Conservation (phyloP, 1,140 invertebrate genomes). For the Penaeus chinensis region DNA sequence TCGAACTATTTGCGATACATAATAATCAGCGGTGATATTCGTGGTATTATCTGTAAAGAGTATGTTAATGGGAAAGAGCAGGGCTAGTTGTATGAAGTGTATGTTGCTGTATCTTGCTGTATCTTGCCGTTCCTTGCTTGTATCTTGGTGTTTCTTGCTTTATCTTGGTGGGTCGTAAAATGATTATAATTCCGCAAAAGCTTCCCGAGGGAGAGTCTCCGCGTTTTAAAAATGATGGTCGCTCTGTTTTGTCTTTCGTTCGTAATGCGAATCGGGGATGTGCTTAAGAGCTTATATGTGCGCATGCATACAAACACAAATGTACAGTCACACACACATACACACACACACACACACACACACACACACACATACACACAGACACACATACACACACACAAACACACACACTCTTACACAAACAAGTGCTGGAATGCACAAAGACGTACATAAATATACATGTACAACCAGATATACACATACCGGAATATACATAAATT, state of each 20-base stretch:
- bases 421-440: not conserved
- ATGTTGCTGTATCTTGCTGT: too few species aligned
- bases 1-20: too few species aligned
- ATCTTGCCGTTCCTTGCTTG: too few species aligned
- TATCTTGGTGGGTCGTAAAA: too few species aligned
- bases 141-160: too few species aligned
- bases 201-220: too few species aligned
- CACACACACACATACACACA: not conserved
- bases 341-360: not conserved
- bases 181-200: too few species aligned
- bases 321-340: not conserved
- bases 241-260: not conserved
- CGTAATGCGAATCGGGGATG: not conserved
- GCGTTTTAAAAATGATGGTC: too few species aligned
- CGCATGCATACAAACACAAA: not conserved
- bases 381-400: not conserved
- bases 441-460: not conserved
- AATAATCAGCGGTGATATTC: too few species aligned
- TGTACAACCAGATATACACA: not conserved
- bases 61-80: too few species aligned
- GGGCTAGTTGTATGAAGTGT: too few species aligned
- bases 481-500: not conserved
- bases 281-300: not conserved
- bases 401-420: not conserved
- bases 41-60: too few species aligned